phyloP scores from a whole-genome alignment of 2,888 invertebrate genomes.

The Odontocerum albicorne region DNA sequence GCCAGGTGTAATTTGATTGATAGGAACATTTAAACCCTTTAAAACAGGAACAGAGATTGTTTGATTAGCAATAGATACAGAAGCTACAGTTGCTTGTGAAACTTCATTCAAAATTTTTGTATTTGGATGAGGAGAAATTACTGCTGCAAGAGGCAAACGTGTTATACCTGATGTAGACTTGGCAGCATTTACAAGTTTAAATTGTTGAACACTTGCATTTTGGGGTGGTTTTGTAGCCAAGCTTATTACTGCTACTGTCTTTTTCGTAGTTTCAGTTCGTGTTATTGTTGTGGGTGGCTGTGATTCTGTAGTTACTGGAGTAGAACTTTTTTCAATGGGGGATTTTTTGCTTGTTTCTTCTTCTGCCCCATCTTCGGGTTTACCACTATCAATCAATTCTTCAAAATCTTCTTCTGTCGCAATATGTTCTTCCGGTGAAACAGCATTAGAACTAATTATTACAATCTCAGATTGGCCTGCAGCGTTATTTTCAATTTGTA shows the following conservation, averaged over 20 bases:
- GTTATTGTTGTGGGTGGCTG: conserved; percentile 28
- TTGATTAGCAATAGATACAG: conserved; percentile 56
- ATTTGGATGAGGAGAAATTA: conserved; percentile 49
- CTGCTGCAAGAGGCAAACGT: conserved; percentile 48
- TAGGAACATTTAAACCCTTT: conserved; percentile 50
- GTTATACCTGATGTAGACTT: conserved; percentile 43
- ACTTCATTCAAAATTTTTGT: conserved; percentile 58
- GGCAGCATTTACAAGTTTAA: conserved; percentile 49
- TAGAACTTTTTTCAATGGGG: conserved; percentile 47
- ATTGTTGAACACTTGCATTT: conserved; percentile 49
- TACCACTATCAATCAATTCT: conserved; percentile 64
- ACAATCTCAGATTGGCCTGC: conserved; percentile 63
- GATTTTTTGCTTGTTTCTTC: conserved; percentile 42
- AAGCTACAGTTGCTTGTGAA: conserved; percentile 61
- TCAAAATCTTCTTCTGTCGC: conserved; percentile 69
- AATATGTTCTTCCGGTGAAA: conserved; percentile 65
- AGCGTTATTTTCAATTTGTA: conserved; percentile 50
- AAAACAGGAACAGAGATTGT: conserved; percentile 56
- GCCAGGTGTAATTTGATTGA: conserved; percentile 44
- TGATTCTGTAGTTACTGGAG: conserved; percentile 29
- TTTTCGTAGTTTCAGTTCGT: conserved; percentile 55
- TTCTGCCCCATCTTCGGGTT: conserved; percentile 56
- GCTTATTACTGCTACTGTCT: conserved; percentile 58
- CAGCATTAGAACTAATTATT: conserved; percentile 60
- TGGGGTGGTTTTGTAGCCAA: conserved; percentile 51